A percentile compares a stretch with the other conserved stretches of the same genome.
Evolutionary conservation across 2,113 vertebrate species (phyloP).

Genomic region (Phylloscopus whistleri): DNA sequence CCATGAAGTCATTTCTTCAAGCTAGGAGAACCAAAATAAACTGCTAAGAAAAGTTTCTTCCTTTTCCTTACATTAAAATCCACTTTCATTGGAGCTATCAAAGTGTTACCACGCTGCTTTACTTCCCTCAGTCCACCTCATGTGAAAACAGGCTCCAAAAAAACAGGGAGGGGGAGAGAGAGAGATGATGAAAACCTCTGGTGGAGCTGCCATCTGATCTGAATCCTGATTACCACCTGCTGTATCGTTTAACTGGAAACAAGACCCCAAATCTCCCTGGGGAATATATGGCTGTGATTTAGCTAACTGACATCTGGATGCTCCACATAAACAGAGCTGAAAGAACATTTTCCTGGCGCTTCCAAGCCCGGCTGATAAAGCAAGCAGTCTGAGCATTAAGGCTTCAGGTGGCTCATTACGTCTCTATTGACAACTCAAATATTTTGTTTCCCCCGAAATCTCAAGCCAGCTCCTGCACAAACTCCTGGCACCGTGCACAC

Average conservation of each 20-base stretch:
- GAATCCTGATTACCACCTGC: conserved; percentile 57
- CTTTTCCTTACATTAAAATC: background rate
- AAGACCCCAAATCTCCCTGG: conserved; percentile 29
- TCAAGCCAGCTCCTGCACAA: background rate
- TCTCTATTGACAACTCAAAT: conserved; percentile 41
- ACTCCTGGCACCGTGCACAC: background rate
- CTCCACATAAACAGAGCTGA: conserved; percentile 54
- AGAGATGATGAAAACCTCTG: background rate
- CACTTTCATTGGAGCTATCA: background rate
- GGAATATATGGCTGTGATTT: conserved; percentile 33
- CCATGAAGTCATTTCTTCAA: background rate
- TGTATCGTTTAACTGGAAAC: conserved; percentile 40
- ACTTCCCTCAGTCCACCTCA: background rate
- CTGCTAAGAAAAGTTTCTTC: background rate
- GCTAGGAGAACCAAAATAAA: background rate
- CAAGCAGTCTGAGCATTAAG: conserved; percentile 26
- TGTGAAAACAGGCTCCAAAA: background rate
- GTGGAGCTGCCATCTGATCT: conserved; percentile 14
- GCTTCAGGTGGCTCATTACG: conserved; percentile 59
- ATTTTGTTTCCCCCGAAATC: background rate
- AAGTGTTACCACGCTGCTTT: background rate
- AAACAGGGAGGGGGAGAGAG: fast-evolving
- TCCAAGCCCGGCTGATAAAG: conserved; percentile 40
- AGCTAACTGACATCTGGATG: conserved; percentile 52
- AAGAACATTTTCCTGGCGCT: conserved; percentile 52